Evolutionary conservation across 2,797 vertebrate species (phyloP), one percentile per base, ranked within the genome.

Genomic region (Dendrocincla tyrannina): DNA sequence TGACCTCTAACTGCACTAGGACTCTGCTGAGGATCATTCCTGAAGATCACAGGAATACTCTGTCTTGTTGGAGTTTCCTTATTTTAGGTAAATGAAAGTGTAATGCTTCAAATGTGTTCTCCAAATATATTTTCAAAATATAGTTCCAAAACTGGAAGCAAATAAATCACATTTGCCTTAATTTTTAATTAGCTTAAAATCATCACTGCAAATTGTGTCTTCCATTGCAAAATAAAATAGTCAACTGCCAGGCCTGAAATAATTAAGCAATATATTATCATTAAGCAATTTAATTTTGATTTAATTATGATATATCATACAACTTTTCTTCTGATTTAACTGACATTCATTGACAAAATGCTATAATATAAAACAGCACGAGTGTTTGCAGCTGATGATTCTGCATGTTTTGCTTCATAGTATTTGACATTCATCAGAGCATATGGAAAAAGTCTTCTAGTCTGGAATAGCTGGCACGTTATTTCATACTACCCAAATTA

Each of bases 141-240:
- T 4, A 89, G 10, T 78, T 85, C 58, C 17, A 74, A 96, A 96
- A 85, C 58, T 85, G 68, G 59, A 96, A 92, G 90, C 82, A 96
- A 95, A 97, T 97, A 96, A 93, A 96, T 97, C 87, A 89, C 64
- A 81, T 96, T 96, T 97, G 68, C 96, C 76, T 93, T 96, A 95
- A 96, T 97, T 94, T 96, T 97, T 96, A 96, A 95, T 96, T 96
- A 97, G 89, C 90, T 92, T 88, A 92, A 96, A 97, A 79, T 91
- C 88, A 32, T 94, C 90, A 70, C 59, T 92, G 90, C 68, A 96
- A 85, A 93, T 92, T 97, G 68, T 95, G 74, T 88, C 91, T 97
- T 95, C 79, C 81, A 92, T 95, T 89, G 86, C 60, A 81, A 94
- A 88, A 79, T 86, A 86, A 75, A 94, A 72, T 91, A 92, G 64